phyloP scores from a whole-genome alignment of 2,113 vertebrate species.

The Cyprinodon variegatus region DNA sequence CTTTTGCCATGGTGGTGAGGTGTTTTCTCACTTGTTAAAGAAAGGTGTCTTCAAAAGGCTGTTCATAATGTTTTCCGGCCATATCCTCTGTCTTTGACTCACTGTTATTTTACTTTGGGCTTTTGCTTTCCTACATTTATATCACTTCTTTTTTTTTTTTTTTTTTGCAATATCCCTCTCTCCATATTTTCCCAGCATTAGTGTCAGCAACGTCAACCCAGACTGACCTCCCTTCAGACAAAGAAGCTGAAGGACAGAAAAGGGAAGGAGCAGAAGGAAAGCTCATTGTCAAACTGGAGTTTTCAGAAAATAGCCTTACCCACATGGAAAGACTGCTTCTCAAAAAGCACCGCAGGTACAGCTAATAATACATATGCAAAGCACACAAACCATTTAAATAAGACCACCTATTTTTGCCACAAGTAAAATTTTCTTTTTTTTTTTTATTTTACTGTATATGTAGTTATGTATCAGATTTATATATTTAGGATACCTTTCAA shows the following conservation, averaged over 20 bases:
- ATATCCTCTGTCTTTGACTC: constrained; percentile 17
- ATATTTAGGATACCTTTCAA: too few relatives aligned
- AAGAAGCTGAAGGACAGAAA: constrained; percentile 47
- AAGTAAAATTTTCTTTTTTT: too few relatives aligned
- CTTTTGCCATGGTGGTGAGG: constrained; percentile 59
- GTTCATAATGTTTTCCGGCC: constrained; percentile 35
- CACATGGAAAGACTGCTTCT: constrained; percentile 92
- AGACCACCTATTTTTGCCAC: too few relatives aligned
- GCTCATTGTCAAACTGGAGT: constrained; percentile 81
- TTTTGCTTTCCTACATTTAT: constrained; percentile 3
- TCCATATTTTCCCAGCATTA: constrained; percentile 65
- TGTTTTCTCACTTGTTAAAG: constrained; percentile 69
- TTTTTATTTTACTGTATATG: too few relatives aligned
- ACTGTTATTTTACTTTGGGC: constrained; percentile 27
- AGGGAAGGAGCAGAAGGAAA: constrained; percentile 41
- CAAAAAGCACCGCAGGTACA: constrained; percentile 90
- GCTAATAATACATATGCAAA: constrained; percentile 9
- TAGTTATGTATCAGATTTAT: too few relatives aligned
- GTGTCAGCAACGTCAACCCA: constrained; percentile 83
- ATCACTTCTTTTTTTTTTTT: constrained; percentile 21
- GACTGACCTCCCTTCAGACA: constrained; percentile 68
- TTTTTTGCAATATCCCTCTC: constrained; percentile 10
- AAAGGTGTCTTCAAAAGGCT: constrained; percentile 48
- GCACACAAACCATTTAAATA: neutral
- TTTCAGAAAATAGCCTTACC: constrained; percentile 82